Percentiles rank a stretch among this genome's conserved stretches.
Evolutionary conservation across 1,140 invertebrate species (phyloP).

Genomic region (Laupala kohalensis): DNA sequence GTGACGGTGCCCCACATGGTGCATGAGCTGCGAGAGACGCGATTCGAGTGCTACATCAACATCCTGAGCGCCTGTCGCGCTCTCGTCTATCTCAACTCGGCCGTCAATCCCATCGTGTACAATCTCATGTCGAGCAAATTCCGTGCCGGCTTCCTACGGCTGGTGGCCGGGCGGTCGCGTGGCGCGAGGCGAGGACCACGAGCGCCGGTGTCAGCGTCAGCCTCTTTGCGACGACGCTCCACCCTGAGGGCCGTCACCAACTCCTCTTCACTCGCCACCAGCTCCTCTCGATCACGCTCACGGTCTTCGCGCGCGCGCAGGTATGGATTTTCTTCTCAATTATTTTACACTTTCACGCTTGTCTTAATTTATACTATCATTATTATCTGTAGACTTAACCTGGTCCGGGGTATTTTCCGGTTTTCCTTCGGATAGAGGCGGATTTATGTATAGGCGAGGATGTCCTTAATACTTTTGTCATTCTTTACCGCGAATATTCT

Average conservation of each 20-base stretch:
- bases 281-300: not conserved
- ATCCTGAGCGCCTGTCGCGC: constrained; percentile 68
- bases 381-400: no score
- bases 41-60: constrained; percentile 53
- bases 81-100: constrained; percentile 76
- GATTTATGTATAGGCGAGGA: no score
- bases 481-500: no score
- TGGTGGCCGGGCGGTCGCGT: constrained; percentile 42
- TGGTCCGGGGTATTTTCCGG: no score
- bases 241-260: not conserved
- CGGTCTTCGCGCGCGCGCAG: not conserved
- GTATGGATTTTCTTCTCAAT: no score
- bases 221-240: not conserved
- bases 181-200: no score
- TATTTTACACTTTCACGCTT: no score
- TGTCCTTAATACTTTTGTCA: no score
- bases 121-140: constrained; percentile 80
- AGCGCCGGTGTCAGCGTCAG: not conserved
- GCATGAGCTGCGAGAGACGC: constrained; percentile 41
- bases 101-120: constrained; percentile 69
- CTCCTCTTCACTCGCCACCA: not conserved
- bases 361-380: no score
- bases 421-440: no score
- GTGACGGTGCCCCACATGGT: constrained; percentile 47
- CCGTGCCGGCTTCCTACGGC: constrained; percentile 52